phyloP scores from a whole-genome alignment of 1,140 invertebrate species.

The Philaenus spumarius region DNA sequence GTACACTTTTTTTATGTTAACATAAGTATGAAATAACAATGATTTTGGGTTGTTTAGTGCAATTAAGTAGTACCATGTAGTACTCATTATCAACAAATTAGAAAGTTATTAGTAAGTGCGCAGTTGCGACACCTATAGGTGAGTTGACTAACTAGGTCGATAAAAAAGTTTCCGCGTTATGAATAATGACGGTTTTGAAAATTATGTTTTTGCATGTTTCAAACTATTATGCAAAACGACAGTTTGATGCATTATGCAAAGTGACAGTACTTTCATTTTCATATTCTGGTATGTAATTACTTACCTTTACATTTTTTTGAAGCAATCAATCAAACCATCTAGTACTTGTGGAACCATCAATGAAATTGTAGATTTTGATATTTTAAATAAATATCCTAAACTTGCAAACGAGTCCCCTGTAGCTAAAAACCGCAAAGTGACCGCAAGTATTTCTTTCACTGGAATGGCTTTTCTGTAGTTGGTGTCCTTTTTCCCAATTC shows the following conservation, averaged over 20 bases:
- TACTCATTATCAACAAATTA: neutral
- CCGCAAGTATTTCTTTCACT: constrained; percentile 23
- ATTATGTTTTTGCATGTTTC: neutral
- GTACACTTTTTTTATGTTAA: constrained; percentile 7
- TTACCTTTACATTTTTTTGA: neutral
- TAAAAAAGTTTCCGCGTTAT: too few species aligned
- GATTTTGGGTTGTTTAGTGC: neutral
- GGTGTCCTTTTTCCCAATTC: constrained; percentile 32
- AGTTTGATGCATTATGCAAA: neutral
- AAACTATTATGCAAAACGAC: neutral
- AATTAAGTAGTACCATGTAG: neutral
- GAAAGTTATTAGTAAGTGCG: too few species aligned
- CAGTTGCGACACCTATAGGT: too few species aligned
- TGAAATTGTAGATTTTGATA: too few species aligned
- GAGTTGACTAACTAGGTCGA: too few species aligned
- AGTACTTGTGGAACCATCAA: constrained; percentile 7
- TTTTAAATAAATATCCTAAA: constrained; percentile 12
- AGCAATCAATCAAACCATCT: neutral
- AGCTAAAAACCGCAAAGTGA: constrained; percentile 33
- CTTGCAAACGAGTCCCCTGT: constrained; percentile 32
- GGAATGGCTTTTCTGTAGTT: constrained; percentile 29
- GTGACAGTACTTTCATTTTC: too few species aligned
- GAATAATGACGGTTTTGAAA: too few species aligned
- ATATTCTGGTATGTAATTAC: neutral
- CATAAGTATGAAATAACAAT: neutral